These are phyloP conservation scores for Heterodera schachtii DNA, from an alignment of 1,140 invertebrate genomes.

Conservation along the genomic window DNA sequence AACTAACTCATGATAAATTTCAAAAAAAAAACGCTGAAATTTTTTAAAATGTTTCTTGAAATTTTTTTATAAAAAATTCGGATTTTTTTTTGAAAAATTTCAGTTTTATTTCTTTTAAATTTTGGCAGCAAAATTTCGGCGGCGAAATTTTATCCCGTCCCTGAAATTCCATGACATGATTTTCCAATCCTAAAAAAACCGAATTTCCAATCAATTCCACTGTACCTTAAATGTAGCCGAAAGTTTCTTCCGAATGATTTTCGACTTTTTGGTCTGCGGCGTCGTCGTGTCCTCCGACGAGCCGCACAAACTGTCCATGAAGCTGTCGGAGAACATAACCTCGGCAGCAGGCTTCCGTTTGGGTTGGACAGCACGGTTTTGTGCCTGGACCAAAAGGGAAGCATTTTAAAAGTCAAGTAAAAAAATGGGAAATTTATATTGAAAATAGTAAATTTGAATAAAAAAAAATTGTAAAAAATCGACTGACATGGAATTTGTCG, in stretches of 20 bases:
- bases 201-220: too few species aligned
- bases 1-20: neutral
- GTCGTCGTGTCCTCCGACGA: neutral
- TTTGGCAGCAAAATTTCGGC: too few species aligned
- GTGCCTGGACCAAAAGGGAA: neutral
- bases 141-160: too few species aligned
- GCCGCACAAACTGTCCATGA: slow-evolving; percentile 23
- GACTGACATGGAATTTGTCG: slow-evolving; percentile 13
- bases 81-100: too few species aligned
- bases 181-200: too few species aligned
- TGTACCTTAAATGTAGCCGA: neutral
- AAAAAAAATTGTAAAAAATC: neutral
- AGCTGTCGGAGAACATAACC: slow-evolving; percentile 19
- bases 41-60: neutral
- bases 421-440: neutral
- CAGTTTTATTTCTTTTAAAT: too few species aligned
- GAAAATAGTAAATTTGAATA: neutral
- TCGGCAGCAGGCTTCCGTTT: slow-evolving; percentile 17
- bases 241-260: slow-evolving; percentile 24
- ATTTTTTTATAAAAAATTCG: too few species aligned
- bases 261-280: slow-evolving; percentile 5
- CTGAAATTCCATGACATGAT: too few species aligned
- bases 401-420: too few species aligned
- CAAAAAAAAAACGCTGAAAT: neutral
- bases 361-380: slow-evolving; percentile 6